Evolutionary conservation across 2,888 invertebrate genomes (phyloP).

Genomic region (Chorisops tibialis): DNA sequence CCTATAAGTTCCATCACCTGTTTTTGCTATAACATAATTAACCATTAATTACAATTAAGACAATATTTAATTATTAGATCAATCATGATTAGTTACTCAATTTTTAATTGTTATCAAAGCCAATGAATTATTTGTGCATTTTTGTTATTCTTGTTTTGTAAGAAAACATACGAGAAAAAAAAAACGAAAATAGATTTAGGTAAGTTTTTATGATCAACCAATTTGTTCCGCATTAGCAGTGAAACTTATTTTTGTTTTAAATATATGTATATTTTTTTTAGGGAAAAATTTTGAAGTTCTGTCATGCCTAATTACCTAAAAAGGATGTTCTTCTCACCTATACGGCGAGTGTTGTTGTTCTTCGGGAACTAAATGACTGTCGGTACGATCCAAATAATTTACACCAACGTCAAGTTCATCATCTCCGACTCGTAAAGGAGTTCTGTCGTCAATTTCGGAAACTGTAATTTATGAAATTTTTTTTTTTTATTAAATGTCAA

Average conservation of each 20-base stretch:
- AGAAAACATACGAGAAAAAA: too few relatives aligned
- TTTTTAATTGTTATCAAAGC: not conserved
- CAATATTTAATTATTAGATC: too few relatives aligned
- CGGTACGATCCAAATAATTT: slow-evolving; percentile 42
- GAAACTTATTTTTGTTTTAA: slow-evolving; percentile 13
- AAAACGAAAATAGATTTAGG: not conserved
- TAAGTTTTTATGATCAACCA: slow-evolving; percentile 26
- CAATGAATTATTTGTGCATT: not conserved
- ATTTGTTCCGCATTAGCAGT: slow-evolving; percentile 30
- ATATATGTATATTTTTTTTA: slow-evolving; percentile 2
- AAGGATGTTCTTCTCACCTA: slow-evolving; percentile 45
- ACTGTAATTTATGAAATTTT: slow-evolving; percentile 34
- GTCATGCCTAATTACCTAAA: slow-evolving; percentile 43
- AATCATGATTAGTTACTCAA: too few relatives aligned
- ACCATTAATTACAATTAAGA: not conserved
- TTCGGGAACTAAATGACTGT: slow-evolving; percentile 43
- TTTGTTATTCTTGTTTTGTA: not conserved
- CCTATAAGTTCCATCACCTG: too few relatives aligned
- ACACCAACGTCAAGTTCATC: slow-evolving; percentile 47
- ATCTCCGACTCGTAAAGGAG: slow-evolving; percentile 49
- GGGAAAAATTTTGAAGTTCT: slow-evolving; percentile 33
- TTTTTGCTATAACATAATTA: too few relatives aligned
- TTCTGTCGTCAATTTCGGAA: slow-evolving; percentile 48
- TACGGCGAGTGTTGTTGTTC: slow-evolving; percentile 49
- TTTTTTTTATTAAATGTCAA: not conserved